Conservation (phyloP, 1,140 invertebrate genomes). For the Orius insidiosus region DNA sequence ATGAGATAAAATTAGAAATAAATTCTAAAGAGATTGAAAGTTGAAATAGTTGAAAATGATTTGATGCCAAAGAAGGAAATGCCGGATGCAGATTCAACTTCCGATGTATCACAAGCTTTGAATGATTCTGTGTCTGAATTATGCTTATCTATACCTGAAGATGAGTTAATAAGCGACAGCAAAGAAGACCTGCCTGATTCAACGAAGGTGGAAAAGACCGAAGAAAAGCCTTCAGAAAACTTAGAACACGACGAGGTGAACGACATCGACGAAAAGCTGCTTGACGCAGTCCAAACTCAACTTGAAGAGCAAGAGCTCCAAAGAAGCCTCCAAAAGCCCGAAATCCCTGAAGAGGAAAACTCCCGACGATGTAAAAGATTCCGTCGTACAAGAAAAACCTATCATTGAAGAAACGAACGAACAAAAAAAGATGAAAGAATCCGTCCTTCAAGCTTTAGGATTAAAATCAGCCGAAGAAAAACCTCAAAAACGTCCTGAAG, state of each 20-base stretch:
- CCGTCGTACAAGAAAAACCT: not conserved
- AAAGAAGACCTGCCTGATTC: slow-evolving; percentile 3
- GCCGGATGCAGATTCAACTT: slow-evolving; percentile 6
- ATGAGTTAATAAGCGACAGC: not conserved
- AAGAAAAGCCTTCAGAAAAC: not conserved
- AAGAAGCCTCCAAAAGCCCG: too few relatives aligned
- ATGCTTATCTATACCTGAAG: slow-evolving; percentile 3
- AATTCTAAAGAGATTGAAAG: not conserved
- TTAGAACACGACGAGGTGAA: too few relatives aligned
- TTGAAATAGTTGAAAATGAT: not conserved
- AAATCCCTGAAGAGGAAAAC: not conserved
- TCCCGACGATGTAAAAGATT: not conserved
- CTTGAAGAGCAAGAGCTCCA: too few relatives aligned
- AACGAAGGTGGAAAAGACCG: not conserved
- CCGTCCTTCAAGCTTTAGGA: slow-evolving; percentile 13
- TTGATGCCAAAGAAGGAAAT: not conserved
- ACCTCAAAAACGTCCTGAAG: slow-evolving; percentile 7
- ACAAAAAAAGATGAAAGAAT: slow-evolving; percentile 14
- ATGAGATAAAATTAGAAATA: not conserved
- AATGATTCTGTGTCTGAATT: slow-evolving; percentile 7
- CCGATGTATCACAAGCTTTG: slow-evolving; percentile 7
- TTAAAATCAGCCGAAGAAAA: slow-evolving; percentile 13
- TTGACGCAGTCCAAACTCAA: too few relatives aligned
- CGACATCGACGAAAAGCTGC: too few relatives aligned
- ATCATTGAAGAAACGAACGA: slow-evolving; percentile 2